phyloP scores from a whole-genome alignment of 2,113 vertebrate genomes.

The Catharus minimus region DNA sequence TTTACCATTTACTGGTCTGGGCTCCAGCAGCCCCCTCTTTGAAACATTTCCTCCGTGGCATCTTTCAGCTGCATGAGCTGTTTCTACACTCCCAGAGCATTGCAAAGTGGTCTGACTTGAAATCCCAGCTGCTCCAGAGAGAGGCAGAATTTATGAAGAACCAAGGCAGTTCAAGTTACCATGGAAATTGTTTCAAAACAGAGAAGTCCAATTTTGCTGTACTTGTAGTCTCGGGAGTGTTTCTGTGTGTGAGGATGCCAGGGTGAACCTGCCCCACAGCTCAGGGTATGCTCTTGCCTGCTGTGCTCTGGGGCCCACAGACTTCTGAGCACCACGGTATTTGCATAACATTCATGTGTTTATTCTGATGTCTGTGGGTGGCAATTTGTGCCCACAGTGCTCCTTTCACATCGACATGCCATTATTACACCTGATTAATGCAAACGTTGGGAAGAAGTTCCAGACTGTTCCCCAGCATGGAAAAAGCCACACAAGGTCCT shows the following conservation, averaged over 20 bases:
- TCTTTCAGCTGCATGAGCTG: background rate
- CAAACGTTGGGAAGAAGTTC: slow-evolving; percentile 35
- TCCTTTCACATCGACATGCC: slow-evolving; percentile 43
- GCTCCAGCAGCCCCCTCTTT: background rate
- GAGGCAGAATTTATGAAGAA: background rate
- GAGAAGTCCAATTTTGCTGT: background rate
- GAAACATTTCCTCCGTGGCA: background rate
- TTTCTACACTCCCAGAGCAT: background rate
- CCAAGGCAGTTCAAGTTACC: background rate
- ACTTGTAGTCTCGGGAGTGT: background rate
- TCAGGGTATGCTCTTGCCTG: slow-evolving; percentile 3
- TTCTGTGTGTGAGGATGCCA: background rate
- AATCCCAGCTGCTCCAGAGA: background rate
- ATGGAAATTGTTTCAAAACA: background rate
- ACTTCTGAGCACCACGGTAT: slow-evolving; percentile 17
- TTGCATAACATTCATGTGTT: slow-evolving; percentile 49
- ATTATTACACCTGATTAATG: slow-evolving; percentile 42
- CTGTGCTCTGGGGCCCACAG: slow-evolving; percentile 23
- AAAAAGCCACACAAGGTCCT: slow-evolving; percentile 24
- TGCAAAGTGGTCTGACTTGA: background rate
- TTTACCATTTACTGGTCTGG: background rate
- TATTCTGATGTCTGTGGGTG: slow-evolving; percentile 31
- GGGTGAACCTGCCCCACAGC: slow-evolving; percentile 55
- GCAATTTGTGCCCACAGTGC: slow-evolving; percentile 41
- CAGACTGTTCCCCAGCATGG: background rate